Conservation (phyloP, 2,888 invertebrate species). For the Cetonia aurata region DNA sequence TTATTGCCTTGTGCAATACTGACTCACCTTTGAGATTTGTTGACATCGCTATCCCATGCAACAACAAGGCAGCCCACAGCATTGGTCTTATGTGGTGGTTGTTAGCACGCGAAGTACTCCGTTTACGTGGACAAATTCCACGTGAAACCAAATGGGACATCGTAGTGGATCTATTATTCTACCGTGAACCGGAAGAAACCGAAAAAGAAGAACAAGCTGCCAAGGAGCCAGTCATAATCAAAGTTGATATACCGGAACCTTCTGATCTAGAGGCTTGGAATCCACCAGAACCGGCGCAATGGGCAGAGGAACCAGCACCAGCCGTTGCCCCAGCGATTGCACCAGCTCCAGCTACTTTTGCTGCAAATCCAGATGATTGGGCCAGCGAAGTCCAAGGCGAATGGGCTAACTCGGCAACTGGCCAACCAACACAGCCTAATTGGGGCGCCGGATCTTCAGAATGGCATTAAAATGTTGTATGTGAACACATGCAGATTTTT, state of each 20-base stretch:
- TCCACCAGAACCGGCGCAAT: constrained; percentile 70
- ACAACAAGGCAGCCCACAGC: constrained; percentile 96
- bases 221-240: constrained; percentile 74
- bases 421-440: constrained; percentile 50
- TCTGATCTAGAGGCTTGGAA: constrained; percentile 70
- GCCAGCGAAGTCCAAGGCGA: constrained; percentile 71
- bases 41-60: constrained; percentile 99
- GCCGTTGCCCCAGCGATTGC: constrained; percentile 60
- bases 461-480: constrained; percentile 31
- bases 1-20: constrained; percentile 98
- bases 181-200: constrained; percentile 98
- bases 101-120: constrained; percentile 91
- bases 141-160: constrained; percentile 97
- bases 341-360: constrained; percentile 61
- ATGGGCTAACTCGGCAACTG: constrained; percentile 66
- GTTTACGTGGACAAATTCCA: constrained; percentile 92
- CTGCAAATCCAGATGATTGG: constrained; percentile 65
- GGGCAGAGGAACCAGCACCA: constrained; percentile 64
- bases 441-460: constrained; percentile 44
- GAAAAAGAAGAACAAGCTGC: constrained; percentile 96
- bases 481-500: constrained; percentile 29
- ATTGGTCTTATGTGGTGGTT: constrained; percentile 99
- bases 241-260: constrained; percentile 64
- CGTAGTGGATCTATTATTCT: constrained; percentile 99
- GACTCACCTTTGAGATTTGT: constrained; percentile 97